These are phyloP conservation scores for Geodia barretti DNA, from an alignment of 37 sponge, comb jelly and placozoan species.

Conservation along the genomic window DNA sequence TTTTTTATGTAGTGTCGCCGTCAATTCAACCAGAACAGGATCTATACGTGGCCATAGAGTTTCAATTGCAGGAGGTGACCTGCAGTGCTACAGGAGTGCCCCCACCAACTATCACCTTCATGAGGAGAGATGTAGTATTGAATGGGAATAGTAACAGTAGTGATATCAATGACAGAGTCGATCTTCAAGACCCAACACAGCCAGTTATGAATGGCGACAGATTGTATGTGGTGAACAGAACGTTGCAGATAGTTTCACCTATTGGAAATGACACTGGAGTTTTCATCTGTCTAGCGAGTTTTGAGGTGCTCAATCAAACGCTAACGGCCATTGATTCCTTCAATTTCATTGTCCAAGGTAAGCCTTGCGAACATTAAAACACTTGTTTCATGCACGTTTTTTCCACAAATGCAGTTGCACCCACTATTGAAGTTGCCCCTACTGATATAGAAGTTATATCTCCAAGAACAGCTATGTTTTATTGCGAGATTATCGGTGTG, in stretches of 20 bases:
- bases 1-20: constrained; percentile 5
- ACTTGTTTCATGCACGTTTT: not conserved
- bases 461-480: not conserved
- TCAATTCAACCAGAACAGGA: not conserved
- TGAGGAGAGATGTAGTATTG: not conserved
- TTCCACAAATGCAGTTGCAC: constrained; percentile 35
- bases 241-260: not conserved
- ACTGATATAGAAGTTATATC: constrained; percentile 10
- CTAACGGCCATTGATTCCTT: not conserved
- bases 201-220: not conserved
- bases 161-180: not conserved
- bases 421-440: constrained; percentile 44
- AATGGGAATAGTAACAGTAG: not conserved
- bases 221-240: not conserved
- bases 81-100: constrained; percentile 37
- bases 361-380: not conserved
- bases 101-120: constrained; percentile 37
- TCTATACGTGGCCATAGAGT: not conserved
- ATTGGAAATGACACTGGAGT: not conserved
- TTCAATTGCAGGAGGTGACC: not conserved
- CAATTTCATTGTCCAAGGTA: constrained; percentile 18
- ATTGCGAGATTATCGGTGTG: not conserved
- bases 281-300: constrained; percentile 5
- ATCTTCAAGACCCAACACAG: not conserved
- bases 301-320: not conserved